Conservation (phyloP, 2,113 vertebrate genomes). For the Psittacula cyanocephala region DNA sequence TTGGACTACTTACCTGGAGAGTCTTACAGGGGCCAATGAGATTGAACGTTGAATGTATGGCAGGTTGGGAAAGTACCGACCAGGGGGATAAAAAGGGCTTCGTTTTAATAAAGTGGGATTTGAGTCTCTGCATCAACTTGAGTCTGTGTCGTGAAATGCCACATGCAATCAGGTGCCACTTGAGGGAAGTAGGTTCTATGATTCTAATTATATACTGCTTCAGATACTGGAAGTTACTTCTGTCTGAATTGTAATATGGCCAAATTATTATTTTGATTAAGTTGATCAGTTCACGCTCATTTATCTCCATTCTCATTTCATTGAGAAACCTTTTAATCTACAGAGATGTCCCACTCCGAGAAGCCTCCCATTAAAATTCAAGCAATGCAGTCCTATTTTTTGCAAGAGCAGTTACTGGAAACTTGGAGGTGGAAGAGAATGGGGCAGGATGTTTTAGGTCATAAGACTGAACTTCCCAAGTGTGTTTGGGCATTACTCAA, state of each 20-base stretch:
- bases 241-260: neutral
- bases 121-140: too few species aligned
- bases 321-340: neutral
- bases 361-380: neutral
- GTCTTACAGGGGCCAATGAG: too few species aligned
- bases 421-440: neutral
- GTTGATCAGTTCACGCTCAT: neutral
- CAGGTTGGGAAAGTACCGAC: too few species aligned
- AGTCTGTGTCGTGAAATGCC: too few species aligned
- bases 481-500: neutral
- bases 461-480: neutral
- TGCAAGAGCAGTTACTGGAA: neutral
- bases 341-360: neutral
- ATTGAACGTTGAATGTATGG: too few species aligned
- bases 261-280: conserved; percentile 41
- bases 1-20: too few species aligned
- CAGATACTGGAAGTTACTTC: neutral
- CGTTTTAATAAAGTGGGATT: too few species aligned
- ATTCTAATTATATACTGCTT: neutral
- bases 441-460: neutral
- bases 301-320: neutral
- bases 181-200: neutral
- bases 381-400: neutral
- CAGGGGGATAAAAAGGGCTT: too few species aligned
- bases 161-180: neutral